A percentile compares a stretch with the other conserved stretches of the same genome.
Evolutionary conservation across 2,888 invertebrate species (phyloP).

Genomic region (Lampropteryx suffumata): DNA sequence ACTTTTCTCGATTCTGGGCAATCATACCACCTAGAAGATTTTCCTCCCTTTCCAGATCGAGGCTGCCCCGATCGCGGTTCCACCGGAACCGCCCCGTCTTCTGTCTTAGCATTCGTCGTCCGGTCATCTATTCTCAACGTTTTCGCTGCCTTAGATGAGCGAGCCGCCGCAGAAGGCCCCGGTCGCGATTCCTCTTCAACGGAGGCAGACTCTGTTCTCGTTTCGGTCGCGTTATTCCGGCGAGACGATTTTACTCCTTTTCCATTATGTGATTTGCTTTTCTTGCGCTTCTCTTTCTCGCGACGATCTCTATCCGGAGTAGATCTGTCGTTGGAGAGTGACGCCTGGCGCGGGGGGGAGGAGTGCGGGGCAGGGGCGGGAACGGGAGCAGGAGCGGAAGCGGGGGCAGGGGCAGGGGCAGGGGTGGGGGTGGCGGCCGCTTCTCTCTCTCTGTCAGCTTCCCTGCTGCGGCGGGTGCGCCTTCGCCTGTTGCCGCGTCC

Average conservation of each 20-base stretch:
- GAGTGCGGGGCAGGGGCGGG: slow-evolving; percentile 28
- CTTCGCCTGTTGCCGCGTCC: not conserved
- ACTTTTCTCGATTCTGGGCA: not conserved
- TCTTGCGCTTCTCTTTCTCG: slow-evolving; percentile 11
- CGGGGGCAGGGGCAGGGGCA: slow-evolving; percentile 27
- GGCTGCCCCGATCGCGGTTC: not conserved
- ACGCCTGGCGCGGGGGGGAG: not conserved
- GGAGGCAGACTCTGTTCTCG: not conserved
- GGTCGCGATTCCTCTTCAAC: slow-evolving; percentile 7
- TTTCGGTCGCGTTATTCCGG: not conserved
- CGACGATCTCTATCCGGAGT: slow-evolving; percentile 9
- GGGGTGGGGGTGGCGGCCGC: slow-evolving; percentile 26
- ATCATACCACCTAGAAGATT: slow-evolving; percentile 4
- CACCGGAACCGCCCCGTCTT: not conserved
- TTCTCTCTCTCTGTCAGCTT: slow-evolving; percentile 17
- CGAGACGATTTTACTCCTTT: slow-evolving; percentile 30
- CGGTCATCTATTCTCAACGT: not conserved
- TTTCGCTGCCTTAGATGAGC: not conserved
- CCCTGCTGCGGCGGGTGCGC: slow-evolving; percentile 11
- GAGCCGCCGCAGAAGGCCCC: slow-evolving; percentile 8
- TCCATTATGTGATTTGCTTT: slow-evolving; percentile 28
- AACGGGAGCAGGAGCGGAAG: slow-evolving; percentile 24
- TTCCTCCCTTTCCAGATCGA: not conserved
- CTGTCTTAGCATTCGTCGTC: not conserved
- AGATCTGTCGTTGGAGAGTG: not conserved